Evolutionary conservation across 2,888 invertebrate species (phyloP).

Genomic region (Noctua fimbriata): DNA sequence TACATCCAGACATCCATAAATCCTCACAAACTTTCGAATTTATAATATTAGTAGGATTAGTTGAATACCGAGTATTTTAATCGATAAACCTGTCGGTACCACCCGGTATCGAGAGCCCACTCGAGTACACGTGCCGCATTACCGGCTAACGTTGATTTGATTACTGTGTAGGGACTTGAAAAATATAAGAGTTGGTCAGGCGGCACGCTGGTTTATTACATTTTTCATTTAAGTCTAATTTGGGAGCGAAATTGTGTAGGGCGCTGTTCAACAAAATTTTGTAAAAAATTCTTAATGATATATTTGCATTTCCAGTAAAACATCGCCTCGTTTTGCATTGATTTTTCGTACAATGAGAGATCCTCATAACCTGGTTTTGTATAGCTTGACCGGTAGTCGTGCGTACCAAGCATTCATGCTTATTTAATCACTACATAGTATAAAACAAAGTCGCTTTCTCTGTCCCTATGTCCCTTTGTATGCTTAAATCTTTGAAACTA

Average conservation of each 20-base stretch:
- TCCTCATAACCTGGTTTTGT: too few species aligned
- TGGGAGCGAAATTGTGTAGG: neutral
- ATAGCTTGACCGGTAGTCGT: too few species aligned
- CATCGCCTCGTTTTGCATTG: too few species aligned
- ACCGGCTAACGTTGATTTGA: slow-evolving; percentile 34
- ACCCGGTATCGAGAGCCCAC: slow-evolving; percentile 54
- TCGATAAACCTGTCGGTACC: slow-evolving; percentile 68
- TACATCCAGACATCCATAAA: too few species aligned
- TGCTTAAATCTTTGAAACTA: too few species aligned
- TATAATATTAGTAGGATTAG: neutral
- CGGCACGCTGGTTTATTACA: slow-evolving; percentile 2
- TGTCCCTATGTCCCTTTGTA: too few species aligned
- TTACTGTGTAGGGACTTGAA: slow-evolving; percentile 26
- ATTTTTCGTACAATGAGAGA: too few species aligned
- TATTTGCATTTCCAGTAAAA: too few species aligned
- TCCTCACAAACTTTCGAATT: too few species aligned
- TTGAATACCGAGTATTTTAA: slow-evolving; percentile 50
- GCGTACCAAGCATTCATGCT: neutral
- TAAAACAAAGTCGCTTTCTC: too few species aligned
- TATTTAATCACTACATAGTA: too few species aligned
- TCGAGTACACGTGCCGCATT: slow-evolving; percentile 42
- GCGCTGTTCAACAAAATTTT: neutral
- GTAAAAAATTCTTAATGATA: neutral
- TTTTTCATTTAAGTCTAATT: slow-evolving; percentile 38
- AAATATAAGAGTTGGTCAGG: slow-evolving; percentile 19